Percentiles rank a stretch among this genome's conserved stretches.
Conservation (phyloP, 2,113 vertebrate genomes). For the Laterallus jamaicensis region DNA sequence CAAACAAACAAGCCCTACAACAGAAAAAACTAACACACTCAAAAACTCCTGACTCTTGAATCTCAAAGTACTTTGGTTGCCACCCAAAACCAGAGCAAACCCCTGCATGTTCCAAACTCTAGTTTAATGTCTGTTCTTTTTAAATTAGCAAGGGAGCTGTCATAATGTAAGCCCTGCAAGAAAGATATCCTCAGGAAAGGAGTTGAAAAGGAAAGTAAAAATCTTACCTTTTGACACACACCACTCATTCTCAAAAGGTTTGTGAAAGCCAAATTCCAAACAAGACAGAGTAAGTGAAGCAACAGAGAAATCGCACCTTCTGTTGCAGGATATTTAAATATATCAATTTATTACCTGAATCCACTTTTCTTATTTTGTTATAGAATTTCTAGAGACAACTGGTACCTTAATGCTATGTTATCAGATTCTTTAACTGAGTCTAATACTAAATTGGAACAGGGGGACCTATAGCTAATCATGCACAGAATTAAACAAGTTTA, state of each 20-base stretch:
- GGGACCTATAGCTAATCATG: neutral
- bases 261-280: neutral
- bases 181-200: neutral
- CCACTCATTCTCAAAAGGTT: neutral
- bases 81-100: neutral
- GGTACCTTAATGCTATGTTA: neutral
- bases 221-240: neutral
- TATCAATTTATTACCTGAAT: neutral
- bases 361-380: neutral
- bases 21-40: neutral
- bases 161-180: neutral
- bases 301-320: neutral
- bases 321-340: neutral
- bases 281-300: neutral
- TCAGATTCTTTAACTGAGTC: neutral
- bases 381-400: neutral
- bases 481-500: neutral
- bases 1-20: too few species aligned
- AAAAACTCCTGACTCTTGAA: neutral
- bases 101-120: neutral
- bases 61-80: neutral
- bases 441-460: neutral
- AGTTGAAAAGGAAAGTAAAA: neutral
- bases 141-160: neutral
- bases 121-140: neutral